Evolutionary conservation across 2,797 vertebrate genomes (phyloP), one percentile per base, ranked within the genome.

Genomic region (Harpagifer antarcticus): DNA sequence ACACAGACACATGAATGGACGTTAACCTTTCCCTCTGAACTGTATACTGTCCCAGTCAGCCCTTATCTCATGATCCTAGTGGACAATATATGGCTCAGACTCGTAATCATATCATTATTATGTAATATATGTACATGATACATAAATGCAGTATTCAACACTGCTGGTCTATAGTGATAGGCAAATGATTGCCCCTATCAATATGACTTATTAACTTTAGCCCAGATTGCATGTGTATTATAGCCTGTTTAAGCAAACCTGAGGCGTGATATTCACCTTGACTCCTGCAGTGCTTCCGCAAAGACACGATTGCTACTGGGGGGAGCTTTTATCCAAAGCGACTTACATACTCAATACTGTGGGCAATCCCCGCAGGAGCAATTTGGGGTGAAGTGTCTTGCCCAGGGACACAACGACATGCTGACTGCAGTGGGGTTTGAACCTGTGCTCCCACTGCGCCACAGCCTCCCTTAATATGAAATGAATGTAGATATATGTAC

Each of bases 141-240:
- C 70, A 84, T 74, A 69, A 70, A 71, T 63, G 72, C 53, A 59
- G 45, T 7, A 43, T 76, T 72, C 75, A 66, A 86, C 82, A 78
- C 68, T n/a, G 14, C 89, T 91, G 90, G 50, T 57, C 67, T 66
- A 42, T 16, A 6, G 72, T 56, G 92, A 93, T 93, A 93, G 84
- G 79, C 69, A 85, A 87, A 89, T 86, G 72, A 52, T 45, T 16
- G 27, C 45, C 61, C 27, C 33, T 86, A 85, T 86, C 60, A 47
- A 81, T 81, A 83, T 50, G 58, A 76, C 71, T 84, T 90, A 86
- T 86, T 85, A 89, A 84, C 81, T 75, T 37, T 20, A 16, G 68
- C 20, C 70, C 59, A 23, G 68, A 59, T 44, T 76, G 77, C 59
- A 83, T 73, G 42, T 45, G 33, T 68, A 67, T 81, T 73, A 78